Base-by-base conservation (phyloP, 2,797 vertebrate species). In the Microcaecilia unicolor region DNA sequence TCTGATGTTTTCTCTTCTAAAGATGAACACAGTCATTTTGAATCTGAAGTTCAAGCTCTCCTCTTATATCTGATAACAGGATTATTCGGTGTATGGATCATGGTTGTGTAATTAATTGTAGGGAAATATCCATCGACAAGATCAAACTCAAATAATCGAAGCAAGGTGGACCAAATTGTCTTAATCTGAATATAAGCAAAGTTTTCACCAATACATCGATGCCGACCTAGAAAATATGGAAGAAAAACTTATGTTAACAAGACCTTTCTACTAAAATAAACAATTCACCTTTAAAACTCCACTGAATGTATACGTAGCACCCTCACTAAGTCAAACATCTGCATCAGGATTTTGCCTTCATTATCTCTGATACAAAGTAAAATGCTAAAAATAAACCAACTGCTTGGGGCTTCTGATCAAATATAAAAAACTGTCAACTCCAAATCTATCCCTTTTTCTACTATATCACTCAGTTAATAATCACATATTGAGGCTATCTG, bases 171-270 rank as follows among this genome's bases (percentile, higher is more conserved):
- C 95, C 94, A 98, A 68, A 98, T 92, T 9, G 92, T 96, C 78
- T 99, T 99, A 54, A 99, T 98, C 60, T 99, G 96, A 51, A 94
- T 83, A 4, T 97, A 98, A 18, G 95, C 95, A 3, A 99, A 99
- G 72, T 98, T 93, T 67, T 99, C 96, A 35, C 96, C 96, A 12
- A 99, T 97, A 60, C 96, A 99, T 32, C 96, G 93, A 49, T 99
- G 96, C 14, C 96, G 93, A 7, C 96, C 96, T n/a, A n/a, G n/a
- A n/a, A n/a, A n/a, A n/a, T n/a, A n/a, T n/a, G 44, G 23, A 36
- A 44, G 25, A 27, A 41, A 53, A 51, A 40, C n/a, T n/a, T n/a
- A n/a, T n/a, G n/a, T n/a, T n/a, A n/a, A n/a, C n/a, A n/a, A n/a
- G n/a, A n/a, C n/a, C n/a, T n/a, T 3, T 13, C 9, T 10, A 1